phyloP scores from a whole-genome alignment of 2,113 vertebrate species.

The Spilogale gracilis region DNA sequence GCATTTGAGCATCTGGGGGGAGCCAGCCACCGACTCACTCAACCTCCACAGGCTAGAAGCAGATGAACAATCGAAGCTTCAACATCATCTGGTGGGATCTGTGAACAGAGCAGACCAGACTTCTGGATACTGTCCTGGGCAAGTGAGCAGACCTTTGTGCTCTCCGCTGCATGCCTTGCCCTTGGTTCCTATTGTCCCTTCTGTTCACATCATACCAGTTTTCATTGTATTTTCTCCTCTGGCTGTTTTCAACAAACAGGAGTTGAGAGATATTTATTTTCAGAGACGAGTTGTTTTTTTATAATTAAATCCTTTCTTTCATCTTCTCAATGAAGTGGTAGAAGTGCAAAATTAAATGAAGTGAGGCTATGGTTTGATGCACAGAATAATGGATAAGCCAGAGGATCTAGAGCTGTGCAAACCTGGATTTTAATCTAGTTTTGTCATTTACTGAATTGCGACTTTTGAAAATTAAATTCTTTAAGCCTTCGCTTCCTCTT shows the following conservation, averaged over 20 bases:
- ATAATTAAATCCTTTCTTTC: not conserved
- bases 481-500: not conserved
- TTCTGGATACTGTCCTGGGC: too few relatives aligned
- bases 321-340: not conserved
- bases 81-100: rapidly evolving
- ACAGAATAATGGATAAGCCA: rapidly evolving
- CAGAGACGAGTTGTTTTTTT: not conserved
- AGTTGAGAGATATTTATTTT: not conserved
- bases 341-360: not conserved
- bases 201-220: rapidly evolving
- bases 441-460: not conserved
- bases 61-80: not conserved
- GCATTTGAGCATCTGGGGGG: too few relatives aligned
- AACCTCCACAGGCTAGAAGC: too few relatives aligned
- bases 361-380: not conserved
- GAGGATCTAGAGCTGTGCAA: not conserved
- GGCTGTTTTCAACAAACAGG: not conserved
- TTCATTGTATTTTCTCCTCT: not conserved
- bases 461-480: not conserved
- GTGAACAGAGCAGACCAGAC: not conserved
- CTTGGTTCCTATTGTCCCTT: too few relatives aligned
- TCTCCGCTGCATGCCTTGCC: rapidly evolving
- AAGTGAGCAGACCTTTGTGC: too few relatives aligned
- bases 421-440: not conserved
- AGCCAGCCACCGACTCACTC: not conserved